Base-by-base conservation (phyloP, 1,140 invertebrate species). In the Asobara japonica region DNA sequence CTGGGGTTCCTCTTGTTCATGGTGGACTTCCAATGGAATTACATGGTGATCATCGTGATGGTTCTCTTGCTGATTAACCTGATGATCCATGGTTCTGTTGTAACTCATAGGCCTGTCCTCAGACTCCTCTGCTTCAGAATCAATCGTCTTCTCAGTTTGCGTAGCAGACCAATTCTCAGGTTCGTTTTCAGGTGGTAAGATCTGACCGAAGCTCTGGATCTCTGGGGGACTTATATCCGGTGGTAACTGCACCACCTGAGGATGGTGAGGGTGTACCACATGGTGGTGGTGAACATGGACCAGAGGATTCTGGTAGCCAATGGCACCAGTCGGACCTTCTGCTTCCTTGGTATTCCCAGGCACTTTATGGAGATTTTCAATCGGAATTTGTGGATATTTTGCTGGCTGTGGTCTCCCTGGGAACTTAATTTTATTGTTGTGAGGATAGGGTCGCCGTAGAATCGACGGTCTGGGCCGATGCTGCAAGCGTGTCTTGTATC, bases 291-390 rank as follows among this genome's bases (percentile, higher is more conserved):
- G 0, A 62, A 25, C 48, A 75, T 75, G 27, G 68, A 33, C 76
- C 3, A 76, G 71, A 11, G 84, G 84, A 79, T 85, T 84, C 38
- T 83, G 81, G 48, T 85, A 83, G 20, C 82, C 81, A 4, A 81
- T 60, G 8, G 82, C 82, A 20, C 80, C 80, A 10, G 77, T 83
- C 3, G 82, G 78, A 29, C 82, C 79, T 11, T 33, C 16, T 13
- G 68, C 33, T 18, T 64, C 66, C n/a, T 56, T 56, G 18, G 25
- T 36, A 56, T 56, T 13, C 2, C 22, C 22, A n/a, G n/a, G n/a
- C 41, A 45, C 1, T 6, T 73, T 68, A 2, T 75, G 65, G n/a
- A 48, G 56, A 29, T 33, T 41, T 20, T 70, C 69, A 10, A 51
- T 36, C n/a, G 69, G 41, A 31, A 71, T 80, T 4, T 76, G 66